These are phyloP conservation scores for Drosophila infuscata DNA, from an alignment of 2,888 invertebrate genomes.

Conservation along the genomic window DNA sequence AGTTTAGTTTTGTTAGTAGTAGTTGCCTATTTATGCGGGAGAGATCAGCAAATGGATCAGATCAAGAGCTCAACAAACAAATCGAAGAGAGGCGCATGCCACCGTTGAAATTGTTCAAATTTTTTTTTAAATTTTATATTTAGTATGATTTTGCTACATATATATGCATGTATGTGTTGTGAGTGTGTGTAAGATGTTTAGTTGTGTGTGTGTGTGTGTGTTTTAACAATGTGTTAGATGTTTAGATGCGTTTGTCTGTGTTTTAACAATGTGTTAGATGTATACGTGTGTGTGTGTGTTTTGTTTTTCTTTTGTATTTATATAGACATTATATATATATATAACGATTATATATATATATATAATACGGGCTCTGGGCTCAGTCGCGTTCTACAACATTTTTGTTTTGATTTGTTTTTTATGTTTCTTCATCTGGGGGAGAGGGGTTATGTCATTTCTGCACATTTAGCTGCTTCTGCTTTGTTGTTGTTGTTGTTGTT, in stretches of 20 bases:
- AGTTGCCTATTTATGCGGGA: constrained; percentile 34
- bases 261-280: constrained; percentile 3
- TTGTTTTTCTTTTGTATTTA: constrained; percentile 35
- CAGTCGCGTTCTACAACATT: constrained; percentile 59
- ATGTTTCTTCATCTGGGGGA: constrained; percentile 2
- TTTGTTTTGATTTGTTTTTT: constrained; percentile 20
- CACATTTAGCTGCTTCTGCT: constrained; percentile 17
- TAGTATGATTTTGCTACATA: constrained; percentile 14
- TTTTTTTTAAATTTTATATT: not conserved
- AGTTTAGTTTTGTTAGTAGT: constrained; percentile 45
- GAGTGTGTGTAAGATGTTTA: constrained; percentile 18
- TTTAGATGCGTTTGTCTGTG: constrained; percentile 6
- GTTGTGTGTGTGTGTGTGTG: constrained; percentile 8
- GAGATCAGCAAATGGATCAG: constrained; percentile 50
- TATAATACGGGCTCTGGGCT: constrained; percentile 50
- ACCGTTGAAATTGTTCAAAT: constrained; percentile 18
- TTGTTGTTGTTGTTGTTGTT: constrained; percentile 3
- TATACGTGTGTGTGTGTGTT: constrained; percentile 1
- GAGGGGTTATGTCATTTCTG: constrained; percentile 1
- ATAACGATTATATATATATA: not conserved
- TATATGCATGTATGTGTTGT: constrained; percentile 16
- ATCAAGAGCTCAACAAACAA: constrained; percentile 45
- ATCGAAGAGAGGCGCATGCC: constrained; percentile 28
- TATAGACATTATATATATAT: constrained; percentile 8
- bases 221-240: constrained; percentile 7